These are phyloP conservation scores for Tribolium freemani DNA, from an alignment of 2,888 invertebrate genomes.

Conservation along the genomic window DNA sequence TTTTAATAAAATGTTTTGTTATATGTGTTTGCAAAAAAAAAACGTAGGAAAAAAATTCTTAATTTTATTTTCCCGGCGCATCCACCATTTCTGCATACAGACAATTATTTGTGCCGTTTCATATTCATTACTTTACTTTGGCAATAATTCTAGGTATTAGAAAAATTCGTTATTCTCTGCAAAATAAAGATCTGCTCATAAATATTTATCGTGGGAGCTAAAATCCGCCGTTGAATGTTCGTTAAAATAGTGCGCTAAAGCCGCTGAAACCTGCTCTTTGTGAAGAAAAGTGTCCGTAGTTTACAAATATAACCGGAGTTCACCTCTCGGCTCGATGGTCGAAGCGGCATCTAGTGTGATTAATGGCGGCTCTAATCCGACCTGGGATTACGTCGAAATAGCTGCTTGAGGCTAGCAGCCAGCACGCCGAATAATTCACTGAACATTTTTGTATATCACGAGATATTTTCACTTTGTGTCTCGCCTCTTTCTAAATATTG, in stretches of 20 bases:
- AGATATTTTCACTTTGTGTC: slow-evolving; percentile 13
- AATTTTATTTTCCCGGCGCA: too few species aligned
- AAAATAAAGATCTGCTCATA: too few species aligned
- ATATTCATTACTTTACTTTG: too few species aligned
- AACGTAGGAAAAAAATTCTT: too few species aligned
- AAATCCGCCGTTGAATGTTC: background rate
- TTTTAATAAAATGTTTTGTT: too few species aligned
- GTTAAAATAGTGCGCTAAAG: background rate
- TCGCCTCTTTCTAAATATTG: slow-evolving; percentile 1
- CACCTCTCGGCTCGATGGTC: slow-evolving; percentile 47
- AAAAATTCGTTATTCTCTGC: too few species aligned
- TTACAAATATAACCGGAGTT: slow-evolving; percentile 40
- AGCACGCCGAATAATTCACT: slow-evolving; percentile 46
- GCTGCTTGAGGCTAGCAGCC: slow-evolving; percentile 49
- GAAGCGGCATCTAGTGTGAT: slow-evolving; percentile 46
- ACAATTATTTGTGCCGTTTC: too few species aligned
- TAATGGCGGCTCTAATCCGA: slow-evolving; percentile 49
- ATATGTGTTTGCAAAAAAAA: too few species aligned
- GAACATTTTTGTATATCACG: slow-evolving; percentile 28
- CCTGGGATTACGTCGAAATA: slow-evolving; percentile 46
- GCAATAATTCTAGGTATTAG: too few species aligned
- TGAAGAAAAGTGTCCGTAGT: slow-evolving; percentile 12
- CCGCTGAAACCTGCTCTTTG: background rate
- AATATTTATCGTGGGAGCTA: too few species aligned
- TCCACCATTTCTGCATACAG: too few species aligned